These are phyloP conservation scores for Neotoxoptera formosana DNA, from an alignment of 1,140 invertebrate species.

Conservation along the genomic window DNA sequence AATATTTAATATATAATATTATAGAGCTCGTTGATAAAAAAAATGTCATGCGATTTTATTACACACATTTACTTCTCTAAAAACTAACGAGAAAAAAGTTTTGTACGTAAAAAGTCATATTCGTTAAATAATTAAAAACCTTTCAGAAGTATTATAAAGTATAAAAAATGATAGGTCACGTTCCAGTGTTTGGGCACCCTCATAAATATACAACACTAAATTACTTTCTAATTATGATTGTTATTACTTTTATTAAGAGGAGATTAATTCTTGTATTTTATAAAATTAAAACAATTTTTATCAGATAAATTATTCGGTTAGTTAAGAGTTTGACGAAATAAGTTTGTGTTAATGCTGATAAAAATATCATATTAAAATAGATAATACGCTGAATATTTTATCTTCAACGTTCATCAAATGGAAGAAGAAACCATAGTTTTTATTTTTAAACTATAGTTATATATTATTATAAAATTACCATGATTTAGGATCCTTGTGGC, in stretches of 20 bases:
- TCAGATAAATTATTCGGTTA: not conserved
- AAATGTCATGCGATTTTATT: not conserved
- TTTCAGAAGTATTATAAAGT: conserved; percentile 15
- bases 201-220: not conserved
- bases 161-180: conserved; percentile 24
- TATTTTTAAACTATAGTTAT: not conserved
- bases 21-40: not conserved
- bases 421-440: not conserved
- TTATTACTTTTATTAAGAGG: conserved; percentile 9
- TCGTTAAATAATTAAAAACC: conserved; percentile 28
- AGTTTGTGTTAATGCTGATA: not conserved
- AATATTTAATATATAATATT: not conserved
- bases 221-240: conserved; percentile 24
- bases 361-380: not conserved
- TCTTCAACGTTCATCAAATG: not conserved
- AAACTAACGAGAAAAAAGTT: not conserved
- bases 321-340: not conserved
- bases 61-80: not conserved
- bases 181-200: not conserved
- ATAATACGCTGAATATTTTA: not conserved
- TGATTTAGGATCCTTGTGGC: no score
- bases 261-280: not conserved
- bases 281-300: not conserved
- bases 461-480: no score
- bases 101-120: conserved; percentile 1